Base-by-base conservation (phyloP, 2,113 vertebrate species). In the Erinaceus europaeus region DNA sequence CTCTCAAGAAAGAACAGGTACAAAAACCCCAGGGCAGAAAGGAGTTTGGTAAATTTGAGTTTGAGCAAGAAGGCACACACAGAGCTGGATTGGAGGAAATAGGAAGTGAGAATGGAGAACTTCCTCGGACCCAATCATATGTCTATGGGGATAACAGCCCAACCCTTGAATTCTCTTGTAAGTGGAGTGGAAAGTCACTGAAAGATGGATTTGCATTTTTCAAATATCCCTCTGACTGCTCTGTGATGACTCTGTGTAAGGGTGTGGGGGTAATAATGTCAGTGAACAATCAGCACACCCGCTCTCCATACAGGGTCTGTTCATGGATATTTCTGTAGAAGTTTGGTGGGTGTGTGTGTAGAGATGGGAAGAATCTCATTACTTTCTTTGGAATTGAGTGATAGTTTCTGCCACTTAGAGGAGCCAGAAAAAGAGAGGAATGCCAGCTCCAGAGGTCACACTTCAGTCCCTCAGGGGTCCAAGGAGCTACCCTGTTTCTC, bases 1-100 rank as follows among this genome's bases (percentile, higher is more conserved):
- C 21, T 1, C 48, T 32, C 12, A 32, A 38, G 21, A 42, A 4
- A 11, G n/a, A 91, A 27, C 57, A 38, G 27, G 38, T 44, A 4
- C 59, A 62, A 74, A 62, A 72, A 48, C 8, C 81, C 72, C 38
- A n/a, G 40, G 27, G 86, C 53, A 84, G 82, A 52, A 78, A 75
- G 53, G 67, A n/a, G 5, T n/a, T n/a, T n/a, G n/a, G n/a, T n/a
- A n/a, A n/a, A n/a, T n/a, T n/a, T n/a, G n/a, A n/a, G n/a, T n/a
- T n/a, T n/a, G n/a, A n/a, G n/a, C n/a, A n/a, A n/a, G n/a, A n/a
- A n/a, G n/a, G n/a, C n/a, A n/a, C n/a, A n/a, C n/a, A n/a, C n/a
- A n/a, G n/a, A n/a, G n/a, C n/a, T n/a, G 8, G 6, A 32, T 44
- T 55, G n/a, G 40, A 52, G 46, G n/a, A 62, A 65, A 61, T 10